Evolutionary conservation across 2,797 vertebrate genomes (phyloP).

Genomic region (Hoplostethus atlanticus): DNA sequence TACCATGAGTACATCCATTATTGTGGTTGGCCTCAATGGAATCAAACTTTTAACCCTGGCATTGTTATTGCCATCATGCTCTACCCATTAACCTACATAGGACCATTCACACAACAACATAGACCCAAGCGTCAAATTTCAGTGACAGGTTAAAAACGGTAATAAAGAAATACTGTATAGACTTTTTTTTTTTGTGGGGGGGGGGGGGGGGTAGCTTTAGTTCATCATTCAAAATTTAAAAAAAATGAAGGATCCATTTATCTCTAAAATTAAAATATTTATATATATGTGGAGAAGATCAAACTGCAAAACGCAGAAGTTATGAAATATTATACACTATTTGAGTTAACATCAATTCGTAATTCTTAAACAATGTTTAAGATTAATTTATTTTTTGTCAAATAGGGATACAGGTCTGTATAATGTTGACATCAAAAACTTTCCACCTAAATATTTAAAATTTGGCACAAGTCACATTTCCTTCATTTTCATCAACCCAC

Average conservation of each 20-base stretch:
- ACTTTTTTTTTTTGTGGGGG: no score
- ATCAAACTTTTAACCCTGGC: no score
- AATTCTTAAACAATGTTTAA: no score
- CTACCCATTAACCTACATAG: neutral
- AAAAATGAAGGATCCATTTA: constrained; percentile 11
- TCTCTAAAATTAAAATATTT: neutral
- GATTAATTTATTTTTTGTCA: no score
- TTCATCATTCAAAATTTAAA: constrained; percentile 16
- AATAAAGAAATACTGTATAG: neutral
- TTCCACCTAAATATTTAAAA: constrained; percentile 23
- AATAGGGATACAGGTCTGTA: no score
- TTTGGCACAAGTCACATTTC: constrained; percentile 70
- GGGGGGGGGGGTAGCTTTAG: neutral
- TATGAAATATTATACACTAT: no score
- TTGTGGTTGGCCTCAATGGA: neutral
- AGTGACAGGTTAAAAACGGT: constrained; percentile 20
- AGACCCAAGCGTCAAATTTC: constrained; percentile 1
- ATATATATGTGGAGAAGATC: no score
- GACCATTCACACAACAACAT: constrained; percentile 33
- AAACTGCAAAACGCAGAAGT: no score
- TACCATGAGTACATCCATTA: constrained; percentile 14
- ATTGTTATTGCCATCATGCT: neutral
- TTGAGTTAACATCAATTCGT: no score
- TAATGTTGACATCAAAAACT: neutral
- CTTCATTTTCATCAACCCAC: constrained; percentile 28